These are phyloP conservation scores for Caenorhabditis sinica DNA, from an alignment of 2,888 invertebrate genomes.

Conservation along the genomic window DNA sequence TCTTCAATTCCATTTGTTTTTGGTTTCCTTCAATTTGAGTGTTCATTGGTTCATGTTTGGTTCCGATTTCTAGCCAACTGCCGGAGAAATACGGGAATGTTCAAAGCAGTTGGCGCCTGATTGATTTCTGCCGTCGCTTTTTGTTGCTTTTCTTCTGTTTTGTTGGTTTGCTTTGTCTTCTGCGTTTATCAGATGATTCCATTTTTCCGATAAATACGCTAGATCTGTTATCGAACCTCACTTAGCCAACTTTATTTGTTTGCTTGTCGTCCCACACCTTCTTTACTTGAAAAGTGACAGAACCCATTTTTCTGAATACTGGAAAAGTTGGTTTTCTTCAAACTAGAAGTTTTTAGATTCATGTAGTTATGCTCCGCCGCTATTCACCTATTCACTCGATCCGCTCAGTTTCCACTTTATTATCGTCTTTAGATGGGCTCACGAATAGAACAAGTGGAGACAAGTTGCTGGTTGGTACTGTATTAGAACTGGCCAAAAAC, in stretches of 20 bases:
- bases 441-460: conserved; percentile 62
- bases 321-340: background rate
- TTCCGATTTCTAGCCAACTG: conserved; percentile 15
- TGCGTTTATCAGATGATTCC: conserved; percentile 51
- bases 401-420: conserved; percentile 33
- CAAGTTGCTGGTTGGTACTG: conserved; percentile 62
- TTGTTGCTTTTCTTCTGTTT: conserved; percentile 47
- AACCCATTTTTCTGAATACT: too few relatives aligned
- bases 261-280: too few relatives aligned
- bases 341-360: conserved; percentile 29
- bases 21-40: conserved; percentile 27
- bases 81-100: conserved; percentile 4
- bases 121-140: conserved; percentile 32
- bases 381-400: conserved; percentile 33
- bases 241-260: background rate
- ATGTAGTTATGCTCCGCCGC: conserved; percentile 56
- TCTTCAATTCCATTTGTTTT: conserved; percentile 41
- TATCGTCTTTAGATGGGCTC: conserved; percentile 56
- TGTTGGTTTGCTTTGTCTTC: conserved; percentile 19
- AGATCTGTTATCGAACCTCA: too few relatives aligned
- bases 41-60: conserved; percentile 47
- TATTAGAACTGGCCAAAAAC: background rate
- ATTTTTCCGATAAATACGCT: too few relatives aligned
- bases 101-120: conserved; percentile 46
- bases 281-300: too few relatives aligned